Base-by-base conservation (phyloP, 2,113 vertebrate genomes). In the Barbus barbus region DNA sequence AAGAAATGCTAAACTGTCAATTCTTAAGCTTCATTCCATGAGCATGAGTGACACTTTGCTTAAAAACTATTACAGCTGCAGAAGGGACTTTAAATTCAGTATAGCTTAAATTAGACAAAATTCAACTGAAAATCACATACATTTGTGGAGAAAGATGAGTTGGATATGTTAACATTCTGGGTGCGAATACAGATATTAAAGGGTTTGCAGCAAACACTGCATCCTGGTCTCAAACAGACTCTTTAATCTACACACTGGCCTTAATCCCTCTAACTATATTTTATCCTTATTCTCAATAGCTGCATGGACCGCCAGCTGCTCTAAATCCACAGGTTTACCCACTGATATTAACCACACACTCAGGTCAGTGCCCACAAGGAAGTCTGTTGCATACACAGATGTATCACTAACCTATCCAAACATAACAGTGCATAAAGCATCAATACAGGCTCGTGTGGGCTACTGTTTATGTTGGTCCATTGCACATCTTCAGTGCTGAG, bases 231-330 rank as follows among this genome's bases (percentile, higher is more conserved):
- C 38, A 48, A 76, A 79, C 26, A 78, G 74, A 88, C 81, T 67
- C 71, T 93, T 91, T 93, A 91, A 93, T 93, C 91, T 86, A 41
- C 82, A 81, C 60, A 78, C 85, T 80, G 84, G 56, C 89, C 89
- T 78, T 84, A 92, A 90, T 91, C 89, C 87, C 60, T 86, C 82
- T 84, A 83, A 89, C 71, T 41, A 76, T 82, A 87, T 86, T 88
- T 75, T 69, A 85, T 82, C 58, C 41, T 38, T 51, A 82, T 63
- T 76, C 67, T 77, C 53, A 48, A 53, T 24, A 58, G 31, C 60
- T 5, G 31, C 81, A 53, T 63, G 20, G 18, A 63, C 69, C 53
- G 71, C 78, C 85, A 84, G 81, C 61, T 87, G 79, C 60, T 75
- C 56, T 3, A 67, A 67, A 69, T 81, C 61, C 60, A 9, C 18